Conservation (phyloP, 2,888 invertebrate species). For the Leptinotarsa rubiginosa region DNA sequence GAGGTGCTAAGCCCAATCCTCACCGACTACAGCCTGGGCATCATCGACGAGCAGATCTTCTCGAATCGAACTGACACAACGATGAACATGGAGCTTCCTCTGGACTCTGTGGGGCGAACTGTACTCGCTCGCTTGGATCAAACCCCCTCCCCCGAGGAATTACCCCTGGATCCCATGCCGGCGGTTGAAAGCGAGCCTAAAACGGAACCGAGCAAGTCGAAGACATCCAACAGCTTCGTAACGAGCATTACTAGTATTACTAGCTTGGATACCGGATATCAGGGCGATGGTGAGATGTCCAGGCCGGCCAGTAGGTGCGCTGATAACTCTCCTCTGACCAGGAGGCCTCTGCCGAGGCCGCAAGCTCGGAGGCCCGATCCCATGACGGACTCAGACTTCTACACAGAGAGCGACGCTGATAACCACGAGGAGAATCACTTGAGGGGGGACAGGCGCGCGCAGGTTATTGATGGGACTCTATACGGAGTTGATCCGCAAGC, state of each 20-base stretch:
- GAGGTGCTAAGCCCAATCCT: slow-evolving; percentile 59
- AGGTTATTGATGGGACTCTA: slow-evolving; percentile 91
- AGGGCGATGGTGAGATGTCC: slow-evolving; percentile 92
- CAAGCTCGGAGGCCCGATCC: slow-evolving; percentile 80
- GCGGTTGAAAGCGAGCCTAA: slow-evolving; percentile 67
- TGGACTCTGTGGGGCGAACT: slow-evolving; percentile 63
- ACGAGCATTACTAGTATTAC: slow-evolving; percentile 92
- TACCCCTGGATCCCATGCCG: slow-evolving; percentile 82
- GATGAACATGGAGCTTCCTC: slow-evolving; percentile 70
- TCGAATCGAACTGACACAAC: slow-evolving; percentile 69
- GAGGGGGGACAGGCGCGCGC: slow-evolving; percentile 78
- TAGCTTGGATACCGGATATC: slow-evolving; percentile 93
- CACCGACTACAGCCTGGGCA: slow-evolving; percentile 62
- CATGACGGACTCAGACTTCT: slow-evolving; percentile 93
- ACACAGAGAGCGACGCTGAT: slow-evolving; percentile 91
- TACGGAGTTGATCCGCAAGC: slow-evolving; percentile 76
- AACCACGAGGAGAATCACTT: slow-evolving; percentile 81
- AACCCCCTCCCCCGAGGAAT: slow-evolving; percentile 87
- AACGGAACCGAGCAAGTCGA: slow-evolving; percentile 71
- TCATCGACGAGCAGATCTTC: slow-evolving; percentile 73
- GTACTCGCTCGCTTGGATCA: slow-evolving; percentile 74
- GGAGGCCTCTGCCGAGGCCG: slow-evolving; percentile 67
- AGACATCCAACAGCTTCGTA: slow-evolving; percentile 82
- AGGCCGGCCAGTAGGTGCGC: slow-evolving; percentile 86
- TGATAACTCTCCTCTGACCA: slow-evolving; percentile 76